These are phyloP conservation scores for Regulus satrapa DNA, from an alignment of 2,113 vertebrate genomes.

Conservation along the genomic window DNA sequence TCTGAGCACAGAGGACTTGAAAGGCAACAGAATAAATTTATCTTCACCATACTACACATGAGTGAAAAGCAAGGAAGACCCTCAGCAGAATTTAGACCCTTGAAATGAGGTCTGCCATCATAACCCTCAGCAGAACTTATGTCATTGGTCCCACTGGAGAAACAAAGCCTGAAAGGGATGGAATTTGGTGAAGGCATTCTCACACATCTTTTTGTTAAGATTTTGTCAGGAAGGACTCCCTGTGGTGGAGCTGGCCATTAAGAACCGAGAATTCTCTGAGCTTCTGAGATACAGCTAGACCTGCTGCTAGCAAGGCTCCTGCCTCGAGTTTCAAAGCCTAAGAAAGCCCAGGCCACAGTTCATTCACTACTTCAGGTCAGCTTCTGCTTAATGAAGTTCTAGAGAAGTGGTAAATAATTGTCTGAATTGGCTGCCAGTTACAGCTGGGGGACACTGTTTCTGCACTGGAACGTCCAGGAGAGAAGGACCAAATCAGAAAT, in stretches of 20 bases:
- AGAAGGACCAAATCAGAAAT: background rate
- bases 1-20: background rate
- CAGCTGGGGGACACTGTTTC: background rate
- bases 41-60: background rate
- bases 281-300: background rate
- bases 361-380: background rate
- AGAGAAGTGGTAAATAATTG: background rate
- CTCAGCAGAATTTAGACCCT: background rate
- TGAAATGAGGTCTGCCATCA: background rate
- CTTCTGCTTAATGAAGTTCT: background rate
- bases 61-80: background rate
- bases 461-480: background rate
- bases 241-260: background rate
- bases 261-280: background rate
- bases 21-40: background rate
- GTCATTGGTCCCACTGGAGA: background rate
- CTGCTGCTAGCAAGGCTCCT: background rate
- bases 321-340: background rate
- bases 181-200: background rate
- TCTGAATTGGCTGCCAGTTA: background rate
- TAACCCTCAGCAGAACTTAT: background rate
- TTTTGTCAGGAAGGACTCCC: background rate
- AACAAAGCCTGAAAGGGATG: background rate
- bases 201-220: background rate
- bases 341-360: background rate